These are phyloP conservation scores for Raphicerus campestris DNA, from an alignment of 2,113 vertebrate species.

Conservation along the genomic window DNA sequence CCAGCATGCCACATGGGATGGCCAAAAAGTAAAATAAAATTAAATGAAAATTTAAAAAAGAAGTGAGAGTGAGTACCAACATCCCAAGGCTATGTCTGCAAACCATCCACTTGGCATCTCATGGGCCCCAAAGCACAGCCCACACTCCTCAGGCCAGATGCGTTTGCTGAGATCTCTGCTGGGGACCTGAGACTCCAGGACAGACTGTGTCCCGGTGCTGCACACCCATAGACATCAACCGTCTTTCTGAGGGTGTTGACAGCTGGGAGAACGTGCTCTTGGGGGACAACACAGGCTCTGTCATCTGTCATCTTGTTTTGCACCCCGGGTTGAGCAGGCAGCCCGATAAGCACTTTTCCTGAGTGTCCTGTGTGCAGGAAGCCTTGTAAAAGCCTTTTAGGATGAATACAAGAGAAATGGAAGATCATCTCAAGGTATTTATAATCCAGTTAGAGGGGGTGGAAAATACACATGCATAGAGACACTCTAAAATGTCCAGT, in stretches of 20 bases:
- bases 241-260: background rate
- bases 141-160: background rate
- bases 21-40: background rate
- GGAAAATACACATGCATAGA: background rate
- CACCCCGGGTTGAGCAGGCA: background rate
- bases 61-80: background rate
- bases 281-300: background rate
- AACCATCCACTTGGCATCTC: conserved; percentile 34
- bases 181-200: background rate
- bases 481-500: background rate
- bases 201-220: too few species aligned
- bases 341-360: background rate
- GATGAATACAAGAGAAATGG: background rate
- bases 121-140: background rate
- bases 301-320: background rate
- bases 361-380: background rate
- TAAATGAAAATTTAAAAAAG: background rate
- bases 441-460: background rate
- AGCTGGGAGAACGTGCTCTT: background rate
- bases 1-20: background rate
- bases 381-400: background rate
- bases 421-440: background rate
- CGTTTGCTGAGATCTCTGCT: background rate
- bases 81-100: background rate
- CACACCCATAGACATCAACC: accelerated